Percentiles rank a stretch among this genome's conserved stretches.
phyloP scores from a whole-genome alignment of 2,113 vertebrate genomes.

The Tyrannus savana region DNA sequence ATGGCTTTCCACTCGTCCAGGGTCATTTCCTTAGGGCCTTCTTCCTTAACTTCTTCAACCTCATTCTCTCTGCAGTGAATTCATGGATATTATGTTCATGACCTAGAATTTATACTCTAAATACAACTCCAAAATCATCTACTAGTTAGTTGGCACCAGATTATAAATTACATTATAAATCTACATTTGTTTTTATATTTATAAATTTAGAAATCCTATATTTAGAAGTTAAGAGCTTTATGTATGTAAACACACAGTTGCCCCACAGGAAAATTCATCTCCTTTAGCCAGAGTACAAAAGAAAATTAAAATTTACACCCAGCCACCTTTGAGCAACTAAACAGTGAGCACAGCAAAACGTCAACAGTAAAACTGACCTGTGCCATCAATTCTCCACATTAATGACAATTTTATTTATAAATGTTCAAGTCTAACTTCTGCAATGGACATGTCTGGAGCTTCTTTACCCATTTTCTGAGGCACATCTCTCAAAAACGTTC shows the following conservation, averaged over 20 bases:
- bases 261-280: neutral
- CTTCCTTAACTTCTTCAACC: constrained; percentile 95
- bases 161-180: neutral
- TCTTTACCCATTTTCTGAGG: rapidly evolving
- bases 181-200: neutral
- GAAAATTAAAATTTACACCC: neutral
- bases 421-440: neutral
- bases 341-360: neutral
- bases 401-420: neutral
- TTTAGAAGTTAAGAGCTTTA: neutral
- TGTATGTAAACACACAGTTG: rapidly evolving
- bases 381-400: neutral
- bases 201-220: neutral
- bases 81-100: neutral
- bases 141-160: neutral
- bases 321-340: neutral
- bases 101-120: neutral
- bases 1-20: constrained; percentile 99
- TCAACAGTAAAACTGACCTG: neutral
- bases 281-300: neutral
- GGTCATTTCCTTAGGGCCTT: constrained; percentile 98
- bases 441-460: neutral
- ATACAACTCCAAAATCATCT: neutral
- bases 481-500: neutral
- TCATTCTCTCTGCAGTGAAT: constrained; percentile 86